Percentiles rank a stretch among this genome's conserved stretches.
These are phyloP conservation scores for Nomada flava DNA, from an alignment of 2,888 invertebrate genomes.

Conservation along the genomic window DNA sequence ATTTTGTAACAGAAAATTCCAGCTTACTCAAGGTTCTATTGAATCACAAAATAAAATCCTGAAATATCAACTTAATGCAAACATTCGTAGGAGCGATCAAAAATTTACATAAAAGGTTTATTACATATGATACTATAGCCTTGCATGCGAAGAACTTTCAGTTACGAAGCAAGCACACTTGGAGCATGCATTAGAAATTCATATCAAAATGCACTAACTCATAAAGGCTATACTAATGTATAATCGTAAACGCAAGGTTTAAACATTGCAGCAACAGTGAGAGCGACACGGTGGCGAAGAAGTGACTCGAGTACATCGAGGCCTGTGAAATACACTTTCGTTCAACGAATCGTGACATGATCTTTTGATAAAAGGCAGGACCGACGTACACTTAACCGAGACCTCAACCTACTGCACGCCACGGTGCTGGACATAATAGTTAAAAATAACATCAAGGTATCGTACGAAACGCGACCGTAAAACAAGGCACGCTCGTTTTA, in stretches of 20 bases:
- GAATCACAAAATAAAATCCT: background rate
- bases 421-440: slow-evolving; percentile 53
- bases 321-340: slow-evolving; percentile 4
- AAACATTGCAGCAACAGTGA: background rate
- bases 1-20: too few species aligned
- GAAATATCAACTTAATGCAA: background rate
- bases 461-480: slow-evolving; percentile 34
- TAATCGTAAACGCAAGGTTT: background rate
- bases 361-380: slow-evolving; percentile 22
- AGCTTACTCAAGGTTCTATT: background rate
- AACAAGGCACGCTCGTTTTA: slow-evolving; percentile 5
- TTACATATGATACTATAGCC: background rate
- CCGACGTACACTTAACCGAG: slow-evolving; percentile 42
- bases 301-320: background rate
- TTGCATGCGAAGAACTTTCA: too few species aligned
- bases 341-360: slow-evolving; percentile 1
- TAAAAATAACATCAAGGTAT: slow-evolving; percentile 66
- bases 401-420: slow-evolving; percentile 47
- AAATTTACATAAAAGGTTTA: background rate
- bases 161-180: too few species aligned
- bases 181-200: too few species aligned
- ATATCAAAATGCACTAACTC: too few species aligned
- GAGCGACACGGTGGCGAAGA: background rate
- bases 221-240: too few species aligned
- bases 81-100: background rate